These are phyloP conservation scores for Scaptomyza polygonia DNA, from an alignment of 2,888 invertebrate genomes.

Conservation along the genomic window DNA sequence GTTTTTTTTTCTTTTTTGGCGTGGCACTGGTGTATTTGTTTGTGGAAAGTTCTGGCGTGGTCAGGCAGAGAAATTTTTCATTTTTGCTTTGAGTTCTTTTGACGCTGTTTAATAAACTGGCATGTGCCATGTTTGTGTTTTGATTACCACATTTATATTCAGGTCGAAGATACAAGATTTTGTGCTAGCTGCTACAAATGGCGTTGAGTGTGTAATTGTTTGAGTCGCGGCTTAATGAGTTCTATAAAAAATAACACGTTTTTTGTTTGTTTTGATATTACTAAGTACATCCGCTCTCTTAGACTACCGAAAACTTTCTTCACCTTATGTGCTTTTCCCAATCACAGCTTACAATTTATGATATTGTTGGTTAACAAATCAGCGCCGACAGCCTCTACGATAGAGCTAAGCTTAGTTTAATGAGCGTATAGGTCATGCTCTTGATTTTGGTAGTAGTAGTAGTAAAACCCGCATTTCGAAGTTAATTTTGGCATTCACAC, in stretches of 20 bases:
- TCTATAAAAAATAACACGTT: constrained; percentile 20
- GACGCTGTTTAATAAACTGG: constrained; percentile 41
- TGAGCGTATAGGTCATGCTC: constrained; percentile 70
- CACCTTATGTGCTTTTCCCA: constrained; percentile 20
- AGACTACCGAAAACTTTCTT: constrained; percentile 41
- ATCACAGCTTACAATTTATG: constrained; percentile 36
- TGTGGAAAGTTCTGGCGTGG: constrained; percentile 59
- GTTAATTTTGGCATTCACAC: constrained; percentile 51
- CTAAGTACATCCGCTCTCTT: constrained; percentile 9
- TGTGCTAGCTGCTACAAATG: constrained; percentile 2
- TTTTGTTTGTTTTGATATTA: constrained; percentile 2
- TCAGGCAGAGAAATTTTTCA: constrained; percentile 38
- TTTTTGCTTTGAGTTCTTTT: constrained; percentile 28
- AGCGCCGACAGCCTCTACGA: constrained; percentile 28
- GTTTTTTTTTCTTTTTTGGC: too few species aligned
- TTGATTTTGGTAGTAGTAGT: constrained; percentile 56
- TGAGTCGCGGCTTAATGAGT: constrained; percentile 27
- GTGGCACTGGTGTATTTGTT: constrained; percentile 18
- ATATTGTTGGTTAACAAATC: constrained; percentile 39
- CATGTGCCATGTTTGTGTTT: constrained; percentile 57
- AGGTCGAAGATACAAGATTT: constrained; percentile 32
- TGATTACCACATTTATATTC: constrained; percentile 69
- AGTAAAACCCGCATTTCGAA: constrained; percentile 5
- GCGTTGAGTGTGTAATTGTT: constrained; percentile 11
- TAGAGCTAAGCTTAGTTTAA: constrained; percentile 43